A percentile compares a stretch with the other conserved stretches of the same genome.
phyloP scores from a whole-genome alignment of 2,888 invertebrate genomes.

The Flexamia atlantica region DNA sequence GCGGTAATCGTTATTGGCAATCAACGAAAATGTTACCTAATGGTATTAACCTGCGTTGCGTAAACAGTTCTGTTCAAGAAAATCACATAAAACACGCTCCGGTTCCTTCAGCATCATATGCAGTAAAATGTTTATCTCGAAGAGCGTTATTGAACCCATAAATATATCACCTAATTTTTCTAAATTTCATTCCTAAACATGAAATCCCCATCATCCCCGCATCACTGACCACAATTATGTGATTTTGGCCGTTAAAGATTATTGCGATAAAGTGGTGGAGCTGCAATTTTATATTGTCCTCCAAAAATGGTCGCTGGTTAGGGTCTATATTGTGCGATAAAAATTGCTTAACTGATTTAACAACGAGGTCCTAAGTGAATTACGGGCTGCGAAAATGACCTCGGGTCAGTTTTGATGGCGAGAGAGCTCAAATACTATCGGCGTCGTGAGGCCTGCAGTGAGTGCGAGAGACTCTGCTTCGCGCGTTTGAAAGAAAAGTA shows the following conservation, averaged over 20 bases:
- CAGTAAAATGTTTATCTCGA: too few relatives aligned
- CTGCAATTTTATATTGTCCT: background rate
- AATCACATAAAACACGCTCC: too few relatives aligned
- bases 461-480: too few relatives aligned
- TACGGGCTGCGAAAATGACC: conserved; percentile 40
- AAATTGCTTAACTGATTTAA: conserved; percentile 51
- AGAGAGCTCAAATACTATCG: background rate
- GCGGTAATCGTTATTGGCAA: too few relatives aligned
- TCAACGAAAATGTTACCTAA: too few relatives aligned
- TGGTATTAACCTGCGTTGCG: too few relatives aligned
- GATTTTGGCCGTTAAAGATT: conserved; percentile 2
- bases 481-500: too few relatives aligned
- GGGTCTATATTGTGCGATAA: conserved; percentile 24
- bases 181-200: too few relatives aligned
- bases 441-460: conserved; percentile 6
- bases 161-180: too few relatives aligned
- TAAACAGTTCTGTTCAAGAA: too few relatives aligned
- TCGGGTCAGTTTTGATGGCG: conserved; percentile 17
- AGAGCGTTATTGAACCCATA: too few relatives aligned
- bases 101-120: too few relatives aligned
- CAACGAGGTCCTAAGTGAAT: conserved; percentile 49
- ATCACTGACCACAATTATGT: background rate
- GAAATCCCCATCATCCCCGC: background rate
- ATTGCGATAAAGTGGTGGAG: background rate
- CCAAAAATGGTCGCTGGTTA: conserved; percentile 13